phyloP scores from a whole-genome alignment of 2,888 invertebrate genomes.

The Plagiodera versicolora region DNA sequence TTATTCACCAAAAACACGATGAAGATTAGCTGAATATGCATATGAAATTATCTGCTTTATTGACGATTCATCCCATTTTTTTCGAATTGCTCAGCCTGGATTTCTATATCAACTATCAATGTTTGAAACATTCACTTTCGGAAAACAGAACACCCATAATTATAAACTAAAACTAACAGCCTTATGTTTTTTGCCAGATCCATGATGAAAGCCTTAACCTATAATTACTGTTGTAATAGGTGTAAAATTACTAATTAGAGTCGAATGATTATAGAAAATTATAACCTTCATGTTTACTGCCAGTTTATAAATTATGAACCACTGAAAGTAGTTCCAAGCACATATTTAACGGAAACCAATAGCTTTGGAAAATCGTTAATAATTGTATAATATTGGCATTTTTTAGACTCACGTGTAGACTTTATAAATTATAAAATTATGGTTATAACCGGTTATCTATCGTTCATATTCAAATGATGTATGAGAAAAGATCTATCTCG shows the following conservation, averaged over 20 bases:
- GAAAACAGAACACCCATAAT: constrained; percentile 6
- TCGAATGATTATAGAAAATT: constrained; percentile 14
- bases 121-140: too few species aligned
- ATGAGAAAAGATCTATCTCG: too few species aligned
- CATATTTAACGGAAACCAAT: constrained; percentile 7
- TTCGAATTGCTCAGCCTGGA: too few species aligned
- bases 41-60: too few species aligned
- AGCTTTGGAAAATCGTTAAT: background rate
- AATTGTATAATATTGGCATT: background rate
- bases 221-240: constrained; percentile 17
- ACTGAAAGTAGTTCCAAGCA: constrained; percentile 9
- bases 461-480: too few species aligned
- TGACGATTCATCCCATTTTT: too few species aligned
- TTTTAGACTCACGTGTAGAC: too few species aligned
- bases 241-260: constrained; percentile 20
- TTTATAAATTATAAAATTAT: too few species aligned
- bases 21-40: too few species aligned
- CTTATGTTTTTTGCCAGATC: constrained; percentile 9
- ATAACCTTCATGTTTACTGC: constrained; percentile 16
- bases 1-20: too few species aligned
- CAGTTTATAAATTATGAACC: constrained; percentile 12
- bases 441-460: too few species aligned
- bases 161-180: constrained; percentile 16
- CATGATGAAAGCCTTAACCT: constrained; percentile 13
- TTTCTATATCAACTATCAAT: too few species aligned